These are phyloP conservation scores for Ecliptopera silaceata DNA, from an alignment of 2,888 invertebrate species.

Conservation along the genomic window DNA sequence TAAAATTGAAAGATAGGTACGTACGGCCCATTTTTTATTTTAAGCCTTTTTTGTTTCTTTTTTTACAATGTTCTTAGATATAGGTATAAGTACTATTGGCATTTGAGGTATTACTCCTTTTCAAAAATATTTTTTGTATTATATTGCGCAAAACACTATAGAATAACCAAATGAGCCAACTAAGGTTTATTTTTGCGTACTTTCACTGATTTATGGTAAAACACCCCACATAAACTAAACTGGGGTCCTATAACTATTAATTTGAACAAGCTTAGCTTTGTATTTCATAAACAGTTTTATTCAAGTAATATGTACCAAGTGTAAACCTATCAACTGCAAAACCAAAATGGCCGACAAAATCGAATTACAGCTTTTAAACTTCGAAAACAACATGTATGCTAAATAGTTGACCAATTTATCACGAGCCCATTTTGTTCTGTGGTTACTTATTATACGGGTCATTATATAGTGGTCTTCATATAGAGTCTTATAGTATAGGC, in stretches of 20 bases:
- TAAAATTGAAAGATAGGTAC: too few relatives aligned
- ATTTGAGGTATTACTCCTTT: too few relatives aligned
- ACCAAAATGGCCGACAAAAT: background rate
- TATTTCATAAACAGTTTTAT: background rate
- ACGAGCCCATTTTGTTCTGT: background rate
- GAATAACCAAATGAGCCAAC: constrained; percentile 52
- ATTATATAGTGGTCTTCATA: background rate
- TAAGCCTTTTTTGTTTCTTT: too few relatives aligned
- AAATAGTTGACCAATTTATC: constrained; percentile 11
- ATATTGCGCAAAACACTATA: background rate
- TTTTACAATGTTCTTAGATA: too few relatives aligned
- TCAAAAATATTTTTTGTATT: too few relatives aligned
- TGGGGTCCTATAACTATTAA: constrained; percentile 18
- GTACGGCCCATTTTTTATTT: too few relatives aligned
- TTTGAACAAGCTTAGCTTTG: constrained; percentile 9
- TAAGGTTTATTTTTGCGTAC: constrained; percentile 60
- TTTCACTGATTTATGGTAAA: constrained; percentile 57
- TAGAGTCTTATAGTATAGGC: background rate
- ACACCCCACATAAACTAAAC: constrained; percentile 43
- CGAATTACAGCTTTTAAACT: constrained; percentile 7
- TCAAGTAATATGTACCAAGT: background rate
- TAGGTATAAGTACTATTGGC: too few relatives aligned
- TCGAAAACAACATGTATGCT: constrained; percentile 6
- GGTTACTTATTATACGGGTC: constrained; percentile 1
- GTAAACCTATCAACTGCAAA: background rate